Evolutionary conservation across 1,140 invertebrate species (phyloP), one percentile per base, ranked within the genome.

Genomic region (Lamellibrachia luymesi): DNA sequence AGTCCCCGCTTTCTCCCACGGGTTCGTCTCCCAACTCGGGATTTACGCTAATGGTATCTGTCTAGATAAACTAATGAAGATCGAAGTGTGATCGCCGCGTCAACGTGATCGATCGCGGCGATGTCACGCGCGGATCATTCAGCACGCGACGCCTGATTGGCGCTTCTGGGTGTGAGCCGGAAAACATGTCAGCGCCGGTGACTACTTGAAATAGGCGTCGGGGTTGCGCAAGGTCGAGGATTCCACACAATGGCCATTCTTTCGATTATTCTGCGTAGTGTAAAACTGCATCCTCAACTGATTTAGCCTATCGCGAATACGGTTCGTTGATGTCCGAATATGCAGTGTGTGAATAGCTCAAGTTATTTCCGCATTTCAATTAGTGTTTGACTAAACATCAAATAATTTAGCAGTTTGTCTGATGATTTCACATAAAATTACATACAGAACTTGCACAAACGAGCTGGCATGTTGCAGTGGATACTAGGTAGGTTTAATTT

Each of bases 41-140:
- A 4, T 80, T 80, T 80, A 80, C 64, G 64, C 25, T 80, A 80
- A 80, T 80, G 25, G 64, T 80, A 80, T 80, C 64, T 80, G 64
- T 80, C 64, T 10, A 80, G 64, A 80, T 80, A 80, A 80, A 80
- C 64, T 80, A 80, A 80, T 80, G 64, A 80, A 80, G 64, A 80
- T 80, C 64, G 64, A 80, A 17, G 64, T 22, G 64, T 10, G 64
- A 80, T 10, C 25, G 13, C 13, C 17, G 64, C 25, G 64, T 80
- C 64, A 80, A 80, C 64, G 64, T 80, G 64, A 80, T 80, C 13
- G 17, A 2, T 22, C 13, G 8, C 64, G 25, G 64, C 64, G 64
- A 2, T 80, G 64, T 8, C 17, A 80, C 64, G 64, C 64, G 25
- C 13, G 64, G 13, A 80, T 80, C 64, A 80, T 80, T 80, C 64